Percentiles rank a stretch among this genome's conserved stretches.
Conservation (phyloP, 1,140 invertebrate genomes). For the Drosophila busckii region DNA sequence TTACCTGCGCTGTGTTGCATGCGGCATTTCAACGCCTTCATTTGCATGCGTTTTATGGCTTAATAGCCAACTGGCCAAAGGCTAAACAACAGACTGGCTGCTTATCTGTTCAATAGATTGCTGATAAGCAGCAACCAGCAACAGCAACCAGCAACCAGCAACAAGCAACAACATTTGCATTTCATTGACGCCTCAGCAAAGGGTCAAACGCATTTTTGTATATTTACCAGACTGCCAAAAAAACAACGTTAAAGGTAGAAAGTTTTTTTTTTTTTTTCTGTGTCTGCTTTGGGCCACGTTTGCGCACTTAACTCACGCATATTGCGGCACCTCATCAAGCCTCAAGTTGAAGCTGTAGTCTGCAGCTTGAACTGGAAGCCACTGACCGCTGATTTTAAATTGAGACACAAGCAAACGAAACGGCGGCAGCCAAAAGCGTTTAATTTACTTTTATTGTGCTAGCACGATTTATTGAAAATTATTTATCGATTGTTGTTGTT, state of each 20-base stretch:
- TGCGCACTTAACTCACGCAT: constrained; percentile 51
- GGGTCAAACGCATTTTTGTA: constrained; percentile 25
- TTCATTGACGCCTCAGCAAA: constrained; percentile 56
- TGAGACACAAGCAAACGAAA: constrained; percentile 53
- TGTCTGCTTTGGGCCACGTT: constrained; percentile 46
- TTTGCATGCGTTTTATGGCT: constrained; percentile 78
- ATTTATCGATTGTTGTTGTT: constrained; percentile 45
- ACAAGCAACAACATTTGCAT: constrained; percentile 49
- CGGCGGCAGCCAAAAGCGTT: constrained; percentile 32
- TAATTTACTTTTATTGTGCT: constrained; percentile 70
- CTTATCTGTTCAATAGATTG: constrained; percentile 66
- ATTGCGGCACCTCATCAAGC: constrained; percentile 59
- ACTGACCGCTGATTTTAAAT: constrained; percentile 41
- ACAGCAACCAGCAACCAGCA: constrained; percentile 1
- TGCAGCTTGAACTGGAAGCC: constrained; percentile 9
- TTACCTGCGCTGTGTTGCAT: constrained; percentile 41
- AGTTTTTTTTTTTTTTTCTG: constrained; percentile 26
- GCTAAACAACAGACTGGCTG: constrained; percentile 14
- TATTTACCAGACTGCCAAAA: constrained; percentile 12
- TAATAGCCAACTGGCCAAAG: constrained; percentile 39
- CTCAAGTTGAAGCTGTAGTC: constrained; percentile 22
- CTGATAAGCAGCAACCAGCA: constrained; percentile 41
- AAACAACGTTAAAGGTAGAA: constrained; percentile 45
- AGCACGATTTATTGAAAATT: constrained; percentile 70
- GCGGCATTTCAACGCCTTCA: constrained; percentile 77